Evolutionary conservation across 2,113 vertebrate genomes (phyloP).

Genomic region (Psammodynastes pulverulentus): DNA sequence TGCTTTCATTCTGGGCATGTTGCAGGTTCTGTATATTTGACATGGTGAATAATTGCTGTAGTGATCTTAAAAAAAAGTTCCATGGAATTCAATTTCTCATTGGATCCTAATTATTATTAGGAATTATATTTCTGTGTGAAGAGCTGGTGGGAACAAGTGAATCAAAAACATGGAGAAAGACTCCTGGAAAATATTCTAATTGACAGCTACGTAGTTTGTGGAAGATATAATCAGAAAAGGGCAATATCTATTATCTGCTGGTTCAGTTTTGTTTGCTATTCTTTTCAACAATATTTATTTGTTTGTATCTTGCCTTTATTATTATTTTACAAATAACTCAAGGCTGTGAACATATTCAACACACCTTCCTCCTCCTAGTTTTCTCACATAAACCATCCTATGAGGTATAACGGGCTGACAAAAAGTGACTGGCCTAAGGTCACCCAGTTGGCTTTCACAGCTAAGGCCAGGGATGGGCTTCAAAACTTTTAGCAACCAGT

Average conservation of each 20-base stretch:
- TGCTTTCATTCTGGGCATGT: neutral
- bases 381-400: neutral
- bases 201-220: neutral
- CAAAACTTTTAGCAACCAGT: too few relatives aligned
- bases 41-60: neutral
- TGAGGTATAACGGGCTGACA: neutral
- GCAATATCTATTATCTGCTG: neutral
- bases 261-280: neutral
- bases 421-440: neutral
- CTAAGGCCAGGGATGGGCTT: too few relatives aligned
- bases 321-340: neutral
- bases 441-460: neutral
- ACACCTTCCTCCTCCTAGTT: neutral
- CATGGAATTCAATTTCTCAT: neutral
- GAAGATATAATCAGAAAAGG: neutral
- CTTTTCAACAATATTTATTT: neutral
- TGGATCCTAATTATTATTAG: neutral
- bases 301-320: neutral
- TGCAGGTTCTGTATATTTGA: neutral
- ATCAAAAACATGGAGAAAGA: neutral
- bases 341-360: neutral
- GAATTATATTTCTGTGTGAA: neutral
- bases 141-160: neutral
- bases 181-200: neutral
- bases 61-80: neutral